Base-by-base conservation (phyloP, 2,888 invertebrate genomes). In the Clistopyga incitator region DNA sequence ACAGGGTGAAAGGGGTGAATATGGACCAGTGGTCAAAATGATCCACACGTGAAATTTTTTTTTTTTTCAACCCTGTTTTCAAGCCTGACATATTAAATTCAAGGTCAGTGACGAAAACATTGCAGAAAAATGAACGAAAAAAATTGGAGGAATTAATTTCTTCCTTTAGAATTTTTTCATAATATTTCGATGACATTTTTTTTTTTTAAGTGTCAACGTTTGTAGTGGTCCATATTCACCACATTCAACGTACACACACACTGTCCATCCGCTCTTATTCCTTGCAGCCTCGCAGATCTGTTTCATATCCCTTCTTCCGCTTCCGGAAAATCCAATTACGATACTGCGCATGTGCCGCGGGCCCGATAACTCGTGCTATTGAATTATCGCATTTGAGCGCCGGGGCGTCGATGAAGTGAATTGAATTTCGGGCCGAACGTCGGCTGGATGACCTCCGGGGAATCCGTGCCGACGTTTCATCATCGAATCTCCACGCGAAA, bases 251-350 rank as follows among this genome's bases (percentile, higher is more conserved):
- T 10, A 23, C 29, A 34, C 29, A n/a, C 45, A 23, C 18, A n/a
- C 42, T 29, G 42, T 47, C 47, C n/a, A 47, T 47, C 59, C 20
- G 6, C 20, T 47, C 47, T 75, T 74, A 50, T 61, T 64, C 20
- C 34, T 67, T 10, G 18, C 45, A 42, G n/a, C 72, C 2, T 47
- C 54, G 47, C 29, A 15, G 29, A 29, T n/a, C 59, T 61, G 18
- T 47, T 47, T 52, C 52, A 20, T 54, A 70, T 54, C 52, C 52
- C 34, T 74, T 38, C 34, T 42, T 47, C 18, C 70, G 70, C 38
- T 68, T 64, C 64, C 50, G 67, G 64, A 78, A 72, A 78, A 78
- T 71, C 45, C 78, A 78, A 78, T 78, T 79, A 67, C 56, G 56
- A 72, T 47, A 65, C 18, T 52, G n/a, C n/a, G 50, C 65, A 20